Evolutionary conservation across 2,797 vertebrate genomes (phyloP), one percentile per base, ranked within the genome.

Genomic region (Hippocampus kuda): DNA sequence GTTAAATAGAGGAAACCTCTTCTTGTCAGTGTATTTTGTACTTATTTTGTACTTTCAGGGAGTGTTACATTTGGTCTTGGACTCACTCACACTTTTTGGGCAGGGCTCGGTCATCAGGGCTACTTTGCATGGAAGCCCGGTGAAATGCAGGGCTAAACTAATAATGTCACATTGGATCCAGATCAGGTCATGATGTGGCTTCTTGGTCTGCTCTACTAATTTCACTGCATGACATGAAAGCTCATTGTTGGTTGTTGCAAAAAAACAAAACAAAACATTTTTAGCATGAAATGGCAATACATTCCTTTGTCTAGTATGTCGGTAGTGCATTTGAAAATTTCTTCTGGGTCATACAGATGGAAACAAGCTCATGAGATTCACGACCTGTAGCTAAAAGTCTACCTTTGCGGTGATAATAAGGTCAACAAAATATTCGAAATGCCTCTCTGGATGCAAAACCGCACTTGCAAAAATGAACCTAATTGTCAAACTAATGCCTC

Each of bases 1-100:
- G 26, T 41, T 69, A 68, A 68, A 71, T 73, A 51, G 77, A 61
- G 63, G 67, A 18, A 26, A 54, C 44, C 30, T 62, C 81, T 70
- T 72, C 30, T 73, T 79, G 34, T 78, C 71, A 71, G 70, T 77
- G 61, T 74, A 71, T 73, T 73, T 74, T 73, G 57, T 65, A 24
- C 68, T 51, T 74, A 71, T 73, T 73, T 74, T 73, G 57, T 65
- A 24, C 68, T 51, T 74, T 16, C 73, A 71, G 67, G 18, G 75
- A 34, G 18, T 72, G 70, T 60, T 49, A 16, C 41, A 26, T 57
- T 56, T 24, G 49, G 30, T 65, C 73, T 69, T 71, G 71, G 60
- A 70, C 66, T 76, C 67, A 69, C 70, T 70, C 44, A 69, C 30
- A 74, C 48, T 66, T 11, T 11, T 57, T 24, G 16, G 70, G 49